phyloP scores from a whole-genome alignment of 1,140 invertebrate genomes.

The Drosophila aff. region DNA sequence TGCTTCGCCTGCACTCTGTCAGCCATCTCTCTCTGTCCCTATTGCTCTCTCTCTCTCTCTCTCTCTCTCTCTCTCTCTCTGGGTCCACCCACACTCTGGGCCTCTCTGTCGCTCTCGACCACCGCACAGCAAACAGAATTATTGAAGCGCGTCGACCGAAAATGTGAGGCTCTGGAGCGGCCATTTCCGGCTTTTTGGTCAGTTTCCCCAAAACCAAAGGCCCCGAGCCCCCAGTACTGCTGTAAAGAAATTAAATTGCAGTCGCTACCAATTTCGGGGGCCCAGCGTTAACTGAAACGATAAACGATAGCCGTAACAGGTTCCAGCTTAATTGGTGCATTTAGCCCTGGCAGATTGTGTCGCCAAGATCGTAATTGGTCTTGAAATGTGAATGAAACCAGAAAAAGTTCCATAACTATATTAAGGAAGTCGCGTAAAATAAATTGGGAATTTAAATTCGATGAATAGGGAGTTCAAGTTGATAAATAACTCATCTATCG shows the following conservation, averaged over 20 bases:
- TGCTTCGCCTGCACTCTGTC: constrained; percentile 33
- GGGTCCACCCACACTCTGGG: constrained; percentile 8
- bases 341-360: constrained; percentile 5
- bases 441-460: neutral
- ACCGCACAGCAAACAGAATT: constrained; percentile 71
- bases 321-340: constrained; percentile 20
- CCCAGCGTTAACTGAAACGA: constrained; percentile 50
- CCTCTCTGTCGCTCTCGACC: constrained; percentile 9
- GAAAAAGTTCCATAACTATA: neutral
- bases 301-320: constrained; percentile 34
- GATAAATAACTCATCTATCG: neutral
- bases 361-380: constrained; percentile 24
- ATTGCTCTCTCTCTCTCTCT: neutral
- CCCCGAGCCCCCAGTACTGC: neutral
- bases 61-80: neutral
- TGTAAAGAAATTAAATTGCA: constrained; percentile 65
- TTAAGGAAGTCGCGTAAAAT: neutral
- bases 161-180: constrained; percentile 28
- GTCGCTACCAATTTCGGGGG: constrained; percentile 32
- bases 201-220: neutral
- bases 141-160: constrained; percentile 71
- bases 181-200: constrained; percentile 54
- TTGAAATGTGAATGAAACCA: constrained; percentile 2
- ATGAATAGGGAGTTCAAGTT: neutral
- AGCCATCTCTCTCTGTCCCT: constrained; percentile 1